These are phyloP conservation scores for Thymelicus lineola DNA, from an alignment of 2,888 invertebrate genomes.

Conservation along the genomic window DNA sequence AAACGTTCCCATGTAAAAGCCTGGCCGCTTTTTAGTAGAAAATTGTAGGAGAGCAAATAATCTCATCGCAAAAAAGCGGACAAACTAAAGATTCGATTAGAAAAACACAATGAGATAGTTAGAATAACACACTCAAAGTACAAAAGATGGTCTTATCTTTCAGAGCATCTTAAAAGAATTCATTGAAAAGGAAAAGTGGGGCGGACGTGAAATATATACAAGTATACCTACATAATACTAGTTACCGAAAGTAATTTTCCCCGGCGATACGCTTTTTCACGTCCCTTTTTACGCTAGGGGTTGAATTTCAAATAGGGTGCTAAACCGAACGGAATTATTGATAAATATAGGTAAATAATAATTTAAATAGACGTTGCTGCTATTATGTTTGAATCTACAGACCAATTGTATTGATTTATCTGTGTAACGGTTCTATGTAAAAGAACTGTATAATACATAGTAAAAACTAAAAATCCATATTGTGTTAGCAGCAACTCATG, in stretches of 20 bases:
- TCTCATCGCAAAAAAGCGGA: neutral
- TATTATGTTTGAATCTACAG: too few species aligned
- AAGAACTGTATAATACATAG: too few species aligned
- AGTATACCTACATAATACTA: neutral
- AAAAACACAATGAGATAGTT: constrained; percentile 1
- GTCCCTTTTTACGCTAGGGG: constrained; percentile 2
- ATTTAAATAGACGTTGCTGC: too few species aligned
- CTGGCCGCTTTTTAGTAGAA: neutral
- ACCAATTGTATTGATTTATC: too few species aligned
- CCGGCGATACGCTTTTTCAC: constrained; percentile 1
- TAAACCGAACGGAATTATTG: neutral
- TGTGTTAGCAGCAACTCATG: too few species aligned
- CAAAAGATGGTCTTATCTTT: constrained; percentile 1
- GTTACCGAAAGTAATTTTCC: constrained; percentile 1
- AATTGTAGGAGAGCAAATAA: neutral
- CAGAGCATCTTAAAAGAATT: constrained; percentile 11
- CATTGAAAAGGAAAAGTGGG: constrained; percentile 8
- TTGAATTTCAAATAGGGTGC: constrained; percentile 4
- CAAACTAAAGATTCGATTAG: neutral
- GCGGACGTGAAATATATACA: constrained; percentile 2
- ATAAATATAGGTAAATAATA: neutral
- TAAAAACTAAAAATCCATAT: too few species aligned
- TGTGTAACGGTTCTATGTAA: too few species aligned
- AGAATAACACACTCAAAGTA: neutral
- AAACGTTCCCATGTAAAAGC: too few species aligned